phyloP scores from a whole-genome alignment of 2,113 vertebrate species.

The Vombatus ursinus region DNA sequence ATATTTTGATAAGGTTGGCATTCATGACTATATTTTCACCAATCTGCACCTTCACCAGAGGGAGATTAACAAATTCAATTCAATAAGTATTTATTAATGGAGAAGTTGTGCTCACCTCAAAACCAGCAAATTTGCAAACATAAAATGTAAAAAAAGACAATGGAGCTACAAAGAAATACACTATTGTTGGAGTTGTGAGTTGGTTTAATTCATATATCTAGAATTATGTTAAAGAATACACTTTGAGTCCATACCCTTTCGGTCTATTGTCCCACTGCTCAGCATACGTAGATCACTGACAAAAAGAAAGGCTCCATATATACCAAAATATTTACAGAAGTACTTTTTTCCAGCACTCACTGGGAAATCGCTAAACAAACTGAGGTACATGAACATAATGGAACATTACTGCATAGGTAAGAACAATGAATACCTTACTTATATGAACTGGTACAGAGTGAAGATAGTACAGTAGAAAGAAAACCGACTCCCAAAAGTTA shows the following conservation, averaged over 20 bases:
- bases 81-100: background rate
- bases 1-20: background rate
- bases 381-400: background rate
- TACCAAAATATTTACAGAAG: background rate
- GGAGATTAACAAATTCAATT: background rate
- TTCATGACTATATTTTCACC: background rate
- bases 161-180: background rate
- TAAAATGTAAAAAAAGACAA: background rate
- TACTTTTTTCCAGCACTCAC: background rate
- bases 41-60: background rate
- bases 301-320: background rate
- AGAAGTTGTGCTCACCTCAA: background rate
- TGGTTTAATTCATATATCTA: background rate
- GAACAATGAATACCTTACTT: background rate
- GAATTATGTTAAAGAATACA: background rate
- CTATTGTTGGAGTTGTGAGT: background rate
- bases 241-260: background rate
- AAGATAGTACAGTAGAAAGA: background rate
- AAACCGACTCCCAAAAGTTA: background rate
- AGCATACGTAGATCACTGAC: background rate
- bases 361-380: background rate
- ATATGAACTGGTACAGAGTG: background rate
- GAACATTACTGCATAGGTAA: background rate
- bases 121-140: background rate
- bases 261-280: background rate